Conservation (phyloP, 2,888 invertebrate species). For the Andricus curvator region DNA sequence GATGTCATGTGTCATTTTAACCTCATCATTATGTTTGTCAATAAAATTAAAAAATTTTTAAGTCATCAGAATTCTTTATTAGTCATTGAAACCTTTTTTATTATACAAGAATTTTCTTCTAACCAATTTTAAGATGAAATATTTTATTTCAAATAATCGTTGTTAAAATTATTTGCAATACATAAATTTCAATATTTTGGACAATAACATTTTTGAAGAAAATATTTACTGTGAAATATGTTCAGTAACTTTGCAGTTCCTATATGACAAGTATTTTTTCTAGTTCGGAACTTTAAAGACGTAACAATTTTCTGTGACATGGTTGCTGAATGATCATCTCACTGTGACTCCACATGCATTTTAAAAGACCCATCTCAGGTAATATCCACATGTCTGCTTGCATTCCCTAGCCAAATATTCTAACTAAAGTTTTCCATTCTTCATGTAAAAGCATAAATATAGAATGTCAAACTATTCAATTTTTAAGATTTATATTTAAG, state of each 20-base stretch:
- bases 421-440: not conserved
- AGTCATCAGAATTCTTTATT: too few relatives aligned
- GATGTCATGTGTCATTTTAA: not conserved
- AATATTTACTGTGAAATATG: not conserved
- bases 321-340: not conserved
- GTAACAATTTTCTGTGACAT: not conserved
- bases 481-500: too few relatives aligned
- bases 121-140: too few relatives aligned
- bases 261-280: not conserved
- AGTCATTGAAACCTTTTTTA: too few relatives aligned
- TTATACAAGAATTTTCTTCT: too few relatives aligned
- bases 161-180: too few relatives aligned
- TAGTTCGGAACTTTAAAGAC: not conserved
- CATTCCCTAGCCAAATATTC: not conserved
- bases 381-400: not conserved
- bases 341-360: not conserved
- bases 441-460: not conserved
- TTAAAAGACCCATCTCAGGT: not conserved
- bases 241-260: not conserved
- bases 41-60: not conserved
- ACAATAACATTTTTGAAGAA: too few relatives aligned
- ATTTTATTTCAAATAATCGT: too few relatives aligned
- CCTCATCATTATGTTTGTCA: not conserved
- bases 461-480: too few relatives aligned
- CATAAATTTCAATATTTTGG: too few relatives aligned